These are phyloP conservation scores for Leptinotarsa peninsularis DNA, from an alignment of 2,888 invertebrate species.

Conservation along the genomic window DNA sequence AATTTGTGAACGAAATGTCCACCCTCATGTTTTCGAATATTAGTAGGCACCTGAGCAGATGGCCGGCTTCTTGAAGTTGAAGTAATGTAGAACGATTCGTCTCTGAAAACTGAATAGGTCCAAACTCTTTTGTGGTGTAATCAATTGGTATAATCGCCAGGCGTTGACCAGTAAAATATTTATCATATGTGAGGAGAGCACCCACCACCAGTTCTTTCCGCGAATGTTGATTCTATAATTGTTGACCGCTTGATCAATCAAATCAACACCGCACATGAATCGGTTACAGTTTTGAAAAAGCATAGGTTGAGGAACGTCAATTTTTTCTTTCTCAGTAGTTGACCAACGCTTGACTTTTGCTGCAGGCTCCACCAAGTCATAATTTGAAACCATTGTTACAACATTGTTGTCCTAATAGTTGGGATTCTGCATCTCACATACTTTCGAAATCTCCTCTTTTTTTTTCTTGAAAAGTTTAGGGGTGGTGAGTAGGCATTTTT, in stretches of 20 bases:
- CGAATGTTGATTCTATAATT: slow-evolving; percentile 7
- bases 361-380: slow-evolving; percentile 17
- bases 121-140: too few relatives aligned
- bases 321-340: slow-evolving; percentile 18
- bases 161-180: slow-evolving; percentile 17
- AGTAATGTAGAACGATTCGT: too few relatives aligned
- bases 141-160: not conserved
- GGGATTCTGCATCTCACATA: slow-evolving; percentile 18
- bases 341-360: slow-evolving; percentile 1
- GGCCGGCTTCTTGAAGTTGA: too few relatives aligned
- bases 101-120: too few relatives aligned
- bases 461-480: not conserved
- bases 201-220: slow-evolving; percentile 37
- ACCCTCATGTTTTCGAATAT: too few relatives aligned
- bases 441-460: slow-evolving; percentile 3
- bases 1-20: too few relatives aligned
- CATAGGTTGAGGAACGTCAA: slow-evolving; percentile 7
- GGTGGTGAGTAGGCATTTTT: slow-evolving; percentile 13
- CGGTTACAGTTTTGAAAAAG: slow-evolving; percentile 15
- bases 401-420: slow-evolving; percentile 27
- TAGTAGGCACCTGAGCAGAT: too few relatives aligned
- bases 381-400: slow-evolving; percentile 25
- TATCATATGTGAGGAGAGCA: slow-evolving; percentile 27
- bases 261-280: slow-evolving; percentile 11
- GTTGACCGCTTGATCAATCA: not conserved